Base-by-base conservation (phyloP, 1,140 invertebrate species). In the Anadara kagoshimensis region DNA sequence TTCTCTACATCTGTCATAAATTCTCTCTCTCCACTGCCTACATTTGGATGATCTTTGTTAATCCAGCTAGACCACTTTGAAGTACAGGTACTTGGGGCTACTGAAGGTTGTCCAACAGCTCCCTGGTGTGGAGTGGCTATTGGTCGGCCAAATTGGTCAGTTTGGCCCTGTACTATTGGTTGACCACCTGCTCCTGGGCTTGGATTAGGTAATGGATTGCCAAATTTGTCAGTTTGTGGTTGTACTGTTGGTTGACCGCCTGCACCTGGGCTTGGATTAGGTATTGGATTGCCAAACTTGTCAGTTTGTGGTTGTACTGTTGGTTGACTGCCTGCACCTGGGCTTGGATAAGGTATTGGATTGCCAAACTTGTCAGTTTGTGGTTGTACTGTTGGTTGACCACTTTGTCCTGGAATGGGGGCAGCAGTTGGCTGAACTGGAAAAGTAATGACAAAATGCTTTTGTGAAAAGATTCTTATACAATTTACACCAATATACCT, bases 41-140 rank as follows among this genome's bases (percentile, higher is more conserved):
- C 69, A 11, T 61, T 26, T 26, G 81, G 81, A 18, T 57, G 79
- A 54, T 84, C 78, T 26, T 64, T 61, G 47, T 75, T 69, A 2
- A 75, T 69, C 73, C 73, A 75, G 16, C 63, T 14, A 0, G 73
- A 69, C 73, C 73, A 75, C 14, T 62, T 61, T 11, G 26, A 20
- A n/a, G 44, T 54, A 58, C 73, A 75, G 2, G 53, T 43, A 22
- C 44, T 29, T 29, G 73, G 43, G 4, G 58, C 44, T 11, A 64
- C 43, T 16, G 69, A 41, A 24, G 59, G 18, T 0, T 43, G n/a
- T n/a, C 16, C 14, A 22, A 12, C n/a, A 8, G 20, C 18, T 18
- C 22, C 36, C 14, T 63, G 18, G 36, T 43, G 14, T 56, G 69
- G 59, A 26, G 41, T 45, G 5, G 54, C 22, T 22, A 63, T 73